phyloP scores from a whole-genome alignment of 2,797 vertebrate genomes.

The Phaenicophaeus curvirostris region DNA sequence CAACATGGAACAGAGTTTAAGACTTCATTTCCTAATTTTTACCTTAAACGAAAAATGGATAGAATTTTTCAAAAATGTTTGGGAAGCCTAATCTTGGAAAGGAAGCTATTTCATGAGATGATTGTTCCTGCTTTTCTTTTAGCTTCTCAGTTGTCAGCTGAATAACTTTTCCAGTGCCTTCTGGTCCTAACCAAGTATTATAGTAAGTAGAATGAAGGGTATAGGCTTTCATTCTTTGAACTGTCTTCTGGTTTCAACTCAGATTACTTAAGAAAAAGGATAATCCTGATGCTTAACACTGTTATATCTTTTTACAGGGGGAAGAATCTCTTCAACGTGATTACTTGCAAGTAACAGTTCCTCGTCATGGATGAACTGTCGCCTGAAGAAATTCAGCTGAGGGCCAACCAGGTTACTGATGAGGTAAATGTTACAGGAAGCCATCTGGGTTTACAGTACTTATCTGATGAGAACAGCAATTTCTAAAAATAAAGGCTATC shows the following conservation, averaged over 20 bases:
- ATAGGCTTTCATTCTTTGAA: neutral
- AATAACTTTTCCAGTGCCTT: neutral
- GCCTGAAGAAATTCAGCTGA: slow-evolving; percentile 87
- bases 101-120: neutral
- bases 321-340: neutral
- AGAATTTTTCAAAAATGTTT: neutral
- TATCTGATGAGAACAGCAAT: neutral
- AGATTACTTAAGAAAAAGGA: neutral
- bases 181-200: neutral
- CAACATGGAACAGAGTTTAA: neutral
- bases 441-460: neutral
- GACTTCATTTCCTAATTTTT: neutral
- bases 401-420: slow-evolving; percentile 93
- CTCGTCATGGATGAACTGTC: slow-evolving; percentile 89
- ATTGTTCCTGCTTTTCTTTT: neutral
- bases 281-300: neutral
- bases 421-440: slow-evolving; percentile 82
- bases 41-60: neutral
- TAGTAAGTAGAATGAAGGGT: neutral
- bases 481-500: neutral
- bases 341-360: neutral
- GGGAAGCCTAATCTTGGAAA: neutral
- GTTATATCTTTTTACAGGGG: neutral
- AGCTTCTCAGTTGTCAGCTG: neutral
- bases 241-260: neutral